phyloP scores from a whole-genome alignment of 2,113 vertebrate species.

The Antidorcas marsupialis region DNA sequence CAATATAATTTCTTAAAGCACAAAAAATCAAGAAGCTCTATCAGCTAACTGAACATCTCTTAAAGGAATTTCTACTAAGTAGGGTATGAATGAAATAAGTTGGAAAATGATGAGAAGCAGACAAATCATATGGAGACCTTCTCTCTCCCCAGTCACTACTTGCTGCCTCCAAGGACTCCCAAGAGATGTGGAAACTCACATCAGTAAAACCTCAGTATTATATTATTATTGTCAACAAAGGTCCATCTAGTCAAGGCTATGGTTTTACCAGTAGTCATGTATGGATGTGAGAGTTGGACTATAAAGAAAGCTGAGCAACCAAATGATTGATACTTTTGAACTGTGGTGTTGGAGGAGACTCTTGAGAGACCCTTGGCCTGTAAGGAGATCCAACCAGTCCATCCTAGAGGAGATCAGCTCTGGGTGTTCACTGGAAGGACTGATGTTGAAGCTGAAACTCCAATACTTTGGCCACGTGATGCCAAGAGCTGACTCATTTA shows the following conservation, averaged over 20 bases:
- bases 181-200: background rate
- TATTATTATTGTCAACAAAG: background rate
- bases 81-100: background rate
- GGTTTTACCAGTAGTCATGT: background rate
- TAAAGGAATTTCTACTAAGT: background rate
- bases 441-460: background rate
- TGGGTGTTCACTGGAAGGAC: background rate
- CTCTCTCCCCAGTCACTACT: background rate
- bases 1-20: background rate
- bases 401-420: background rate
- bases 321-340: background rate
- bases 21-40: background rate
- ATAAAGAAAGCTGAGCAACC: background rate
- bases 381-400: background rate
- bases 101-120: background rate
- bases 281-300: background rate
- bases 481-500: background rate
- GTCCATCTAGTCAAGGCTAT: background rate
- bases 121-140: background rate
- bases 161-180: background rate
- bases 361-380: background rate
- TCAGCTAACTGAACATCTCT: background rate
- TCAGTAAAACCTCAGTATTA: background rate
- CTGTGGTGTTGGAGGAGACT: background rate
- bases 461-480: background rate